Evolutionary conservation across 1,140 invertebrate species (phyloP).

Genomic region (Drosophila suzukii): DNA sequence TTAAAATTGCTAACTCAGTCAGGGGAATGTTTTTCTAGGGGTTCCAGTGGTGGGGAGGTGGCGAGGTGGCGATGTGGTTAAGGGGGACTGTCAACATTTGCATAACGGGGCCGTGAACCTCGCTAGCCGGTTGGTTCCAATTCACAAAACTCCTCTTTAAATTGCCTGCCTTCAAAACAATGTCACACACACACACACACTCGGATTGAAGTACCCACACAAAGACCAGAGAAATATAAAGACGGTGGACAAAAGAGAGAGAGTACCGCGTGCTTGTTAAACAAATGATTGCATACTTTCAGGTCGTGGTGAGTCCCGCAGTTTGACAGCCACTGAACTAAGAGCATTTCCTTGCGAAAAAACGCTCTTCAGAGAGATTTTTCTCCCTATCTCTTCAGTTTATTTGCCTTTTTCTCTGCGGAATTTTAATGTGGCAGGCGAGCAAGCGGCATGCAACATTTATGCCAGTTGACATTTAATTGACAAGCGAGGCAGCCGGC

Average conservation of each 20-base stretch:
- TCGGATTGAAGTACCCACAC: slow-evolving; percentile 6
- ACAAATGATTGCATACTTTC: slow-evolving; percentile 33
- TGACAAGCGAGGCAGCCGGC: slow-evolving; percentile 56
- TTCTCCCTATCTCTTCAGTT: slow-evolving; percentile 38
- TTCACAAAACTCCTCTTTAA: slow-evolving; percentile 29
- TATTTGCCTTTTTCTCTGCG: slow-evolving; percentile 25
- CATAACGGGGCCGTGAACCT: slow-evolving; percentile 73
- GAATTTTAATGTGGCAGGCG: slow-evolving; percentile 69
- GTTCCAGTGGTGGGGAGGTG: not conserved
- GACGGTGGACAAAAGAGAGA: slow-evolving; percentile 48
- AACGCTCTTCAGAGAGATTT: slow-evolving; percentile 4
- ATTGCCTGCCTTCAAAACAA: slow-evolving; percentile 41
- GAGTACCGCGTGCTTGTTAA: slow-evolving; percentile 8
- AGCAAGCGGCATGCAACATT: slow-evolving; percentile 57
- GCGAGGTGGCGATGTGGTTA: slow-evolving; percentile 29
- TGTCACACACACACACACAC: slow-evolving; percentile 34
- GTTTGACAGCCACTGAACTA: slow-evolving; percentile 49
- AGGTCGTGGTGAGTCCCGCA: slow-evolving; percentile 50
- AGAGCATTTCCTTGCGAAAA: slow-evolving; percentile 2
- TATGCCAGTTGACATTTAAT: slow-evolving; percentile 82
- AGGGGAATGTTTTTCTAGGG: slow-evolving; percentile 33
- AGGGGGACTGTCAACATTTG: slow-evolving; percentile 61
- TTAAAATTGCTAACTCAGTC: slow-evolving; percentile 72
- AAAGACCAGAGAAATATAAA: slow-evolving; percentile 33
- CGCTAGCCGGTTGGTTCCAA: slow-evolving; percentile 21